These are phyloP conservation scores for Pristis pectinata DNA, from an alignment of 2,797 vertebrate species.

Conservation along the genomic window DNA sequence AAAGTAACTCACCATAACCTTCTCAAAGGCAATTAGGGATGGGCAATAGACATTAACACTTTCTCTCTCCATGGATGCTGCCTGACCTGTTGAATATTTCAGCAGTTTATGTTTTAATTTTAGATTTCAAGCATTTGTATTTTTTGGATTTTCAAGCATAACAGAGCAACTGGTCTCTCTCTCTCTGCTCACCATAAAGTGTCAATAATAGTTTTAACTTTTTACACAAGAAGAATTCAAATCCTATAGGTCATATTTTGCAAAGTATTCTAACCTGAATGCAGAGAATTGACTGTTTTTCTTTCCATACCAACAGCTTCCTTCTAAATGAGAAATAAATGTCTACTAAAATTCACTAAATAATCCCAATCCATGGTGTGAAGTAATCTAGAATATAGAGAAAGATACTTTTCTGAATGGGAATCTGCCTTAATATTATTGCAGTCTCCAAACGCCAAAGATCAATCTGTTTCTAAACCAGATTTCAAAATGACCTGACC, in stretches of 20 bases:
- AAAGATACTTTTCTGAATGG: not conserved
- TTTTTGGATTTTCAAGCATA: not conserved
- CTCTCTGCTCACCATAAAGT: not conserved
- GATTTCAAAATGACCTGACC: not conserved
- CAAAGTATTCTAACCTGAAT: not conserved
- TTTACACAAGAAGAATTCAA: not conserved
- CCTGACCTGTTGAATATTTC: too few relatives aligned
- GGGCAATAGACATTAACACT: not conserved
- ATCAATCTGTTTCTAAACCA: not conserved
- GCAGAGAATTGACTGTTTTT: not conserved
- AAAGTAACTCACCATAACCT: too few relatives aligned
- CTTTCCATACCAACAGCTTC: not conserved
- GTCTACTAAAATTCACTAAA: not conserved
- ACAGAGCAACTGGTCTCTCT: not conserved
- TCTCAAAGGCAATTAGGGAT: too few relatives aligned
- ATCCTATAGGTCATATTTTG: not conserved
- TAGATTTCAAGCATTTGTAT: not conserved
- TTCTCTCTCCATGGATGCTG: too few relatives aligned
- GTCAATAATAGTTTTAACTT: too few relatives aligned
- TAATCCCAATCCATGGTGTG: not conserved
- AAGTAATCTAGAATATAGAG: not conserved
- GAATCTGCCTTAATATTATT: not conserved
- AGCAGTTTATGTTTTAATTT: too few relatives aligned
- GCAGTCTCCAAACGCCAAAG: not conserved
- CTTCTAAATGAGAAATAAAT: not conserved